Evolutionary conservation across 2,113 vertebrate species (phyloP).

Genomic region (Colinus virginianus): DNA sequence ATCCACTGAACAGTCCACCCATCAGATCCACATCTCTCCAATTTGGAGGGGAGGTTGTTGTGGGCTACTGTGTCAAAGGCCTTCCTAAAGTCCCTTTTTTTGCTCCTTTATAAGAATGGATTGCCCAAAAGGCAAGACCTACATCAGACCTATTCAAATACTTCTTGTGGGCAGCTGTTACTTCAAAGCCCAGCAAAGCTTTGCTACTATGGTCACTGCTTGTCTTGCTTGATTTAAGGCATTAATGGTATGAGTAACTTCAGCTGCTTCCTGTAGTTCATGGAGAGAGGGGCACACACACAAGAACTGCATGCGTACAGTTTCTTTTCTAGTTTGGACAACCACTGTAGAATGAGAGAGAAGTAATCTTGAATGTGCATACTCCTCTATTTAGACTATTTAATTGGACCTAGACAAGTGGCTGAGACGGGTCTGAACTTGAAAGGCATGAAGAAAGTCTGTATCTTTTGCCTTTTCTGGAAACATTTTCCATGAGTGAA

Average conservation of each 20-base stretch:
- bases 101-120: not conserved
- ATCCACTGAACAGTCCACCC: no score
- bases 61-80: no score
- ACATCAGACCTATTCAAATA: conserved; percentile 25
- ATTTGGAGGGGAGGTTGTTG: no score
- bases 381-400: not conserved
- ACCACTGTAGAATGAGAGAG: not conserved
- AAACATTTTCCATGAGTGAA: not conserved
- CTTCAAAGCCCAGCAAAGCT: conserved; percentile 2
- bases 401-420: no score
- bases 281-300: not conserved
- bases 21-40: no score
- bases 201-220: conserved; percentile 39
- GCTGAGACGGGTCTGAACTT: not conserved
- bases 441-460: not conserved
- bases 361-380: not conserved
- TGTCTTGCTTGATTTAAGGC: conserved; percentile 20
- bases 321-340: not conserved
- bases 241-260: not conserved
- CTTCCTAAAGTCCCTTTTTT: no score
- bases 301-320: not conserved
- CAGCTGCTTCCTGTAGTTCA: not conserved
- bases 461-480: not conserved
- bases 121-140: not conserved
- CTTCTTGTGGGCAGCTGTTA: not conserved